Percentiles rank a stretch among this genome's conserved stretches.
These are phyloP conservation scores for Melieria picta DNA, from an alignment of 2,888 invertebrate genomes.

Conservation along the genomic window DNA sequence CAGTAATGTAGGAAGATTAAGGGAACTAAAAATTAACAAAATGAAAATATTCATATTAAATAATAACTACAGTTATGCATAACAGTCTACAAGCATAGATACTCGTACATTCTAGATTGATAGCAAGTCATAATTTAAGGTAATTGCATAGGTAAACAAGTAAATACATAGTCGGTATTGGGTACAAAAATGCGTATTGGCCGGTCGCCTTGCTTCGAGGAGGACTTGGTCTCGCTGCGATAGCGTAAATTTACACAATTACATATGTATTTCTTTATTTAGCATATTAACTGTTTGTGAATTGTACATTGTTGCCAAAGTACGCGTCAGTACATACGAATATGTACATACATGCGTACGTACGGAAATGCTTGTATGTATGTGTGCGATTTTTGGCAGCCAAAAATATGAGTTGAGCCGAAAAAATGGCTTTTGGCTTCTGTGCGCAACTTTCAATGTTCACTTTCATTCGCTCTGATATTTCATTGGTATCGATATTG, in stretches of 20 bases:
- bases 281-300: background rate
- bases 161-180: background rate
- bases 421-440: background rate
- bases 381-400: background rate
- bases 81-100: background rate
- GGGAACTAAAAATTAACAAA: too few species aligned
- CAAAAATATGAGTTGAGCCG: background rate
- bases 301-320: background rate
- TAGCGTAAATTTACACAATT: background rate
- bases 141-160: background rate
- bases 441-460: too few species aligned
- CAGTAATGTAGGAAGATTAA: too few species aligned
- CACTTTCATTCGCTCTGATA: too few species aligned
- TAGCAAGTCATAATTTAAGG: background rate
- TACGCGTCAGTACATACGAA: background rate
- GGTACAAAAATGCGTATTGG: background rate
- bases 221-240: background rate
- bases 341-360: constrained; percentile 6
- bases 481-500: too few species aligned
- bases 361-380: background rate
- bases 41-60: too few species aligned
- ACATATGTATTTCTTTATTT: background rate
- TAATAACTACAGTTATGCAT: too few species aligned
- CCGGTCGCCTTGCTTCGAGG: background rate
- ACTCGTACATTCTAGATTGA: background rate